Evolutionary conservation across 2,888 invertebrate species (phyloP).

Genomic region (Pyrgus malvae): DNA sequence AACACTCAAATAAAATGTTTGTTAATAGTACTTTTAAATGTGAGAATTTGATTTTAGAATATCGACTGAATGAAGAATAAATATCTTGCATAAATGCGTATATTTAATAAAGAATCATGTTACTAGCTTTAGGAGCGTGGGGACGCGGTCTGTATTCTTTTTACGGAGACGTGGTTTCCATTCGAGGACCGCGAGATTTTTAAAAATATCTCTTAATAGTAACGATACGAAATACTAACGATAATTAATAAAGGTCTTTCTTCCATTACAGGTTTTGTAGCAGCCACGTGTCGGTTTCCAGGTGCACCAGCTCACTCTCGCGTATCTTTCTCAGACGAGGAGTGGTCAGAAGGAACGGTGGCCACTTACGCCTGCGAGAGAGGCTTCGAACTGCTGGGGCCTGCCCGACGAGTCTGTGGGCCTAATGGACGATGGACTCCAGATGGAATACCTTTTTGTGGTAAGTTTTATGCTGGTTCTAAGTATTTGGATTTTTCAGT

Average conservation of each 20-base stretch:
- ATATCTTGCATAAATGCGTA: too few species aligned
- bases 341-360: slow-evolving; percentile 82
- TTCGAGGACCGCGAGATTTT: too few species aligned
- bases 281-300: slow-evolving; percentile 88
- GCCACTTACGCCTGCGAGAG: slow-evolving; percentile 93
- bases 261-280: slow-evolving; percentile 47
- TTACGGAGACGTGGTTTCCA: too few species aligned
- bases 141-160: too few species aligned
- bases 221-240: too few species aligned
- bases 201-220: too few species aligned
- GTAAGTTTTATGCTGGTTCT: slow-evolving; percentile 82
- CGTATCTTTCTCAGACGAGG: slow-evolving; percentile 88
- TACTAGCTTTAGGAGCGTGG: too few species aligned
- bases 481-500: not conserved
- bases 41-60: too few species aligned
- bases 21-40: too few species aligned
- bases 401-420: slow-evolving; percentile 89
- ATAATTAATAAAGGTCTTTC: not conserved
- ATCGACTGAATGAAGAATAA: too few species aligned
- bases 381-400: slow-evolving; percentile 95
- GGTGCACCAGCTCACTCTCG: slow-evolving; percentile 94
- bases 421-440: slow-evolving; percentile 90
- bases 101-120: too few species aligned
- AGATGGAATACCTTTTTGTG: slow-evolving; percentile 96
- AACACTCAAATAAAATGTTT: too few species aligned